Evolutionary conservation across 2,113 vertebrate species (phyloP).

Genomic region (Heterocephalus glaber): DNA sequence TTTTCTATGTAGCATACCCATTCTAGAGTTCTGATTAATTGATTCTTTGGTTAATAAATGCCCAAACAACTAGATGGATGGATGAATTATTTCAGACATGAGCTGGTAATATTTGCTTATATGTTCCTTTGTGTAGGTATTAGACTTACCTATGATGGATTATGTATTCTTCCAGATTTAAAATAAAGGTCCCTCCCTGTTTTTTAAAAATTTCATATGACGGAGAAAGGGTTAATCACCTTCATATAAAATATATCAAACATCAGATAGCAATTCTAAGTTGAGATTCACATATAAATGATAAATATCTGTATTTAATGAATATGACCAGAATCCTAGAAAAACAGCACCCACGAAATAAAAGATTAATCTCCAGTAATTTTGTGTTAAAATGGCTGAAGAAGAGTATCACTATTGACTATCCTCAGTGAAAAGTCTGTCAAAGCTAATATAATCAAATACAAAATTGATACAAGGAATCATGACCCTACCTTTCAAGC

Average conservation of each 20-base stretch:
- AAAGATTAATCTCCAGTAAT: slow-evolving; percentile 64
- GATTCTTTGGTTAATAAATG: background rate
- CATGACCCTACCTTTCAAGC: slow-evolving; percentile 76
- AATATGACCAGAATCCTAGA: background rate
- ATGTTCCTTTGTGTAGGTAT: background rate
- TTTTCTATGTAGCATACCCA: background rate
- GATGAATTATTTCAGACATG: background rate
- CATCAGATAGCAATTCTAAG: slow-evolving; percentile 24
- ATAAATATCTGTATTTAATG: slow-evolving; percentile 13
- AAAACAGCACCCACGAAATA: slow-evolving; percentile 58
- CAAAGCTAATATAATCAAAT: slow-evolving; percentile 77
- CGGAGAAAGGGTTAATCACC: background rate
- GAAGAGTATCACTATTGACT: slow-evolving; percentile 35
- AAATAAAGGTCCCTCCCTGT: background rate
- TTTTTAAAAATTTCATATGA: background rate
- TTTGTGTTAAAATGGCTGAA: slow-evolving; percentile 50
- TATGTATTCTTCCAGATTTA: background rate
- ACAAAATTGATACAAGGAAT: slow-evolving; percentile 71
- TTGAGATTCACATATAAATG: background rate
- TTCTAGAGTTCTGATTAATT: background rate
- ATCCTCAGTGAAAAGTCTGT: slow-evolving; percentile 76
- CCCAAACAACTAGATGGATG: background rate
- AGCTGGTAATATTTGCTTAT: background rate
- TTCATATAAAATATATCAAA: slow-evolving; percentile 50
- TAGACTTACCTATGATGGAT: slow-evolving; percentile 1